Evolutionary conservation across 2,113 vertebrate genomes (phyloP).

Genomic region (Crotalus horridus): DNA sequence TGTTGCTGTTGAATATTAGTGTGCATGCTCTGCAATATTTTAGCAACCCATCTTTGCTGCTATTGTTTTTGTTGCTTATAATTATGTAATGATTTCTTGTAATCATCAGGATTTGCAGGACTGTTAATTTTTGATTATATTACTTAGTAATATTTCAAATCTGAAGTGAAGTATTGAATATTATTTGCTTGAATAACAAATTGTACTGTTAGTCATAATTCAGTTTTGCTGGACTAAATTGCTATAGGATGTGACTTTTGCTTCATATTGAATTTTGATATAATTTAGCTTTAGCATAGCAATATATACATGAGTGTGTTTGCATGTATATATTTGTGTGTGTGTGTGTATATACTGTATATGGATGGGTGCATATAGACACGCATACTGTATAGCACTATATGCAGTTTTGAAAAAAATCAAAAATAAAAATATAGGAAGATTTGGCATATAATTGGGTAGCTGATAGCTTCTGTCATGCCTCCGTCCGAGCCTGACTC

Average conservation of each 20-base stretch:
- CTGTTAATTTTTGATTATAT: background rate
- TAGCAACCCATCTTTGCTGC: background rate
- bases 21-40: background rate
- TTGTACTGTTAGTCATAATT: background rate
- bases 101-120: background rate
- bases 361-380: background rate
- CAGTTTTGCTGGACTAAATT: background rate
- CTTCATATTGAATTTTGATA: background rate
- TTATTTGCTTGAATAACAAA: background rate
- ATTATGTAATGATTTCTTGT: background rate
- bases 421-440: background rate
- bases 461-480: background rate
- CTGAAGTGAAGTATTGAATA: background rate
- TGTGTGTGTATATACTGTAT: background rate
- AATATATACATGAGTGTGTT: background rate
- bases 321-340: background rate
- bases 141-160: background rate
- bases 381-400: background rate
- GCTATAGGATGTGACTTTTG: background rate
- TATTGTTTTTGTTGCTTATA: background rate
- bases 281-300: too few relatives aligned
- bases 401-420: background rate
- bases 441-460: background rate
- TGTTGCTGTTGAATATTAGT: background rate
- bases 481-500: too few relatives aligned